Conservation (phyloP, 2,888 invertebrate genomes). For the Helicoverpa assulta region DNA sequence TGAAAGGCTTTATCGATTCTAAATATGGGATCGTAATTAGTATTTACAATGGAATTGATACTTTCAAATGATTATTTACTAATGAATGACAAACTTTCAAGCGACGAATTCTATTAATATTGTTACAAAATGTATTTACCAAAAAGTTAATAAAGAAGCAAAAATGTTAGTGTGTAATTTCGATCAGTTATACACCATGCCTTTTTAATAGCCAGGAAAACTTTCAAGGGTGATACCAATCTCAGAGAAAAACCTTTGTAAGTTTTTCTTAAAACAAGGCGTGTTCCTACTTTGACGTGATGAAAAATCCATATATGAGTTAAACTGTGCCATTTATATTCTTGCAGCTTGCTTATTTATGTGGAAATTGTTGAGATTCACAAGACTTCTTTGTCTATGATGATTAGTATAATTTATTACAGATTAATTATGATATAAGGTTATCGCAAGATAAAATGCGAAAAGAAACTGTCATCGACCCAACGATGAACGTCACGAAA, state of each 20-base stretch:
- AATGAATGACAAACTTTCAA: not conserved
- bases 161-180: conserved; percentile 36
- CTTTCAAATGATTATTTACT: not conserved
- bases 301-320: too few relatives aligned
- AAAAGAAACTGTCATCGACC: too few relatives aligned
- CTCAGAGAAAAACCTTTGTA: not conserved
- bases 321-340: too few relatives aligned
- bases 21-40: not conserved
- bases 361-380: too few relatives aligned
- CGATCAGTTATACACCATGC: conserved; percentile 50
- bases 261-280: not conserved
- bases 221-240: conserved; percentile 42
- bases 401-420: too few relatives aligned
- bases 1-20: not conserved
- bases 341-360: too few relatives aligned
- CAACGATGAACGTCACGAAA: too few relatives aligned
- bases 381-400: too few relatives aligned
- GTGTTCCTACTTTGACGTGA: too few relatives aligned
- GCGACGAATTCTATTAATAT: not conserved
- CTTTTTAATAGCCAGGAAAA: conserved; percentile 53
- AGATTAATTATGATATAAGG: too few relatives aligned
- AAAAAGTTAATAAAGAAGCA: conserved; percentile 4
- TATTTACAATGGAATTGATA: not conserved
- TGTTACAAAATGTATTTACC: conserved; percentile 2
- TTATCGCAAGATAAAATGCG: too few relatives aligned